Conservation (phyloP, 2,888 invertebrate genomes). For the Itoplectis maculator region DNA sequence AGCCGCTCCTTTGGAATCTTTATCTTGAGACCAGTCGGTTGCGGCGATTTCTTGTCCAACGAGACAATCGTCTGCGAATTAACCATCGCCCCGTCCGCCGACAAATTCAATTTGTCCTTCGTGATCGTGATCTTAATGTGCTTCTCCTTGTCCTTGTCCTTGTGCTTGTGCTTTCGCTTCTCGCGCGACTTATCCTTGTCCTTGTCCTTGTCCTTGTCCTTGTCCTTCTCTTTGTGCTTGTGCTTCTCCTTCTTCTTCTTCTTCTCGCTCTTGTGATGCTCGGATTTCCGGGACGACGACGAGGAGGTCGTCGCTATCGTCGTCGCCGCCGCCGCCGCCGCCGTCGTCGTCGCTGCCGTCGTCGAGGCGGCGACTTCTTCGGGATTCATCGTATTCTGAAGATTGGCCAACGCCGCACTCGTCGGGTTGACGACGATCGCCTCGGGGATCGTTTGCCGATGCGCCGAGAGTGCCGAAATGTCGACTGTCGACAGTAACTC, state of each 20-base stretch:
- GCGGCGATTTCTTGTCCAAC: constrained; percentile 79
- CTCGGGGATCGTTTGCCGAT: constrained; percentile 72
- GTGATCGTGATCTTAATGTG: constrained; percentile 88
- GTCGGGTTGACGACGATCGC: constrained; percentile 54
- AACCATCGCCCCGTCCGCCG: constrained; percentile 49
- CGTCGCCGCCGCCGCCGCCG: constrained; percentile 25
- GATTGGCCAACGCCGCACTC: not conserved
- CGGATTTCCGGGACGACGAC: constrained; percentile 74
- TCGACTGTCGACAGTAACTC: constrained; percentile 78
- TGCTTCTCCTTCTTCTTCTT: constrained; percentile 92
- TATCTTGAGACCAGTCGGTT: constrained; percentile 88
- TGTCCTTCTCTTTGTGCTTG: constrained; percentile 91
- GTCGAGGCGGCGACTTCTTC: constrained; percentile 31
- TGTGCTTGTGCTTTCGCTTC: constrained; percentile 92
- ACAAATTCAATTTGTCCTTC: constrained; percentile 86
- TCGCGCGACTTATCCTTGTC: constrained; percentile 84
- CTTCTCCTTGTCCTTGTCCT: constrained; percentile 88
- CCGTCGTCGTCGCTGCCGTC: constrained; percentile 21
- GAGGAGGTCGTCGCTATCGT: constrained; percentile 8
- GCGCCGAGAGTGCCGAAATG: constrained; percentile 75
- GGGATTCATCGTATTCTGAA: not conserved
- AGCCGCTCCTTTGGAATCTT: constrained; percentile 93
- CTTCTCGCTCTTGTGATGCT: constrained; percentile 87
- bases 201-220: constrained; percentile 83
- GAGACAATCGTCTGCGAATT: too few relatives aligned